Evolutionary conservation across 2,888 invertebrate species (phyloP).

Genomic region (Allygus modestus): DNA sequence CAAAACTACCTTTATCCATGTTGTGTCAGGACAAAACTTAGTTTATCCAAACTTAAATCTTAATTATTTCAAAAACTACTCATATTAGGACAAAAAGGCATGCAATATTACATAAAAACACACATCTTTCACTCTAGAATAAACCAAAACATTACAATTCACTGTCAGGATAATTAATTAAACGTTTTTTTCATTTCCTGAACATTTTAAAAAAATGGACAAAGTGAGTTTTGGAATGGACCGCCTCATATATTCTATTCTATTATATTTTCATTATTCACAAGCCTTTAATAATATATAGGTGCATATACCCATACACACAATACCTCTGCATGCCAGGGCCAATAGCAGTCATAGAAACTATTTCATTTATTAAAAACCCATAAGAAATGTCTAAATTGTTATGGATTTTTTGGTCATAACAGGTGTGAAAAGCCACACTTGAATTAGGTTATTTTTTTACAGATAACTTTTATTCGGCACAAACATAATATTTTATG

Average conservation of each 20-base stretch:
- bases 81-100: background rate
- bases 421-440: too few relatives aligned
- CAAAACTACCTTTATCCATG: constrained; percentile 23
- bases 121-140: background rate
- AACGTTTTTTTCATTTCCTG: constrained; percentile 35
- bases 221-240: constrained; percentile 57
- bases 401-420: too few relatives aligned
- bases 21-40: constrained; percentile 31
- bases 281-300: too few relatives aligned
- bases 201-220: constrained; percentile 12
- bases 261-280: too few relatives aligned
- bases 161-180: constrained; percentile 35
- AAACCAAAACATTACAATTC: background rate
- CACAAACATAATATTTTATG: too few relatives aligned
- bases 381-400: too few relatives aligned
- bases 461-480: too few relatives aligned
- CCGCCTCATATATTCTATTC: background rate
- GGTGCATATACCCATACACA: too few relatives aligned
- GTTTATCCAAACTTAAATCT: constrained; percentile 32
- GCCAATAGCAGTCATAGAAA: too few relatives aligned
- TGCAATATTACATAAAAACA: constrained; percentile 10
- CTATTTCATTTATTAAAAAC: too few relatives aligned
- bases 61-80: constrained; percentile 14
- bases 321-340: too few relatives aligned
- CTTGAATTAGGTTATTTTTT: too few relatives aligned